Percentiles rank a stretch among this genome's conserved stretches.
phyloP scores from a whole-genome alignment of 1,140 invertebrate genomes.

The Glomeris maerens region DNA sequence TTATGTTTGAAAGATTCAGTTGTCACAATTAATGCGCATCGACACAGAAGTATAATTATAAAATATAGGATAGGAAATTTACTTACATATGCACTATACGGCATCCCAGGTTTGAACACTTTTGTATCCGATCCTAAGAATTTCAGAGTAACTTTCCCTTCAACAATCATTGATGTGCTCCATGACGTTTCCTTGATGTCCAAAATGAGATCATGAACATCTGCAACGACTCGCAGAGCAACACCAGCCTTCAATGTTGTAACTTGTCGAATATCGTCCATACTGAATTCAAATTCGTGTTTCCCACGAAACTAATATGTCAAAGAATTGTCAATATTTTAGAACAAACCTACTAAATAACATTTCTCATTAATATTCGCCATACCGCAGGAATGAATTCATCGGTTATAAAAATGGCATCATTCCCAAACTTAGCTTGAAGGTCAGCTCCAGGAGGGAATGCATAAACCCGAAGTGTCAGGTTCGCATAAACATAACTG shows the following conservation, averaged over 20 bases:
- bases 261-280: neutral
- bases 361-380: neutral
- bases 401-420: no score
- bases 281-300: neutral
- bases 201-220: slow-evolving; percentile 28
- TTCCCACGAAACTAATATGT: neutral
- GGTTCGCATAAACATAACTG: slow-evolving; percentile 28
- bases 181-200: slow-evolving; percentile 10
- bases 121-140: slow-evolving; percentile 38
- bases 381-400: neutral
- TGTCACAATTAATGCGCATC: no score
- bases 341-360: neutral
- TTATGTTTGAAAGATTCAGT: no score
- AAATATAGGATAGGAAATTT: no score
- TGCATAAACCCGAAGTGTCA: slow-evolving; percentile 23
- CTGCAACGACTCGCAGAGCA: slow-evolving; percentile 24
- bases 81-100: slow-evolving; percentile 36
- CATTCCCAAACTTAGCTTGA: no score
- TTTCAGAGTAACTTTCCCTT: slow-evolving; percentile 31
- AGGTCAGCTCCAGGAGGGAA: no score
- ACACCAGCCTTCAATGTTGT: slow-evolving; percentile 13
- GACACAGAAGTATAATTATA: no score
- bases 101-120: slow-evolving; percentile 42
- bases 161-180: slow-evolving; percentile 31
- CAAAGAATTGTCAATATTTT: no score